phyloP scores from a whole-genome alignment of 2,113 vertebrate species.

The Genyomyrus donnyi region DNA sequence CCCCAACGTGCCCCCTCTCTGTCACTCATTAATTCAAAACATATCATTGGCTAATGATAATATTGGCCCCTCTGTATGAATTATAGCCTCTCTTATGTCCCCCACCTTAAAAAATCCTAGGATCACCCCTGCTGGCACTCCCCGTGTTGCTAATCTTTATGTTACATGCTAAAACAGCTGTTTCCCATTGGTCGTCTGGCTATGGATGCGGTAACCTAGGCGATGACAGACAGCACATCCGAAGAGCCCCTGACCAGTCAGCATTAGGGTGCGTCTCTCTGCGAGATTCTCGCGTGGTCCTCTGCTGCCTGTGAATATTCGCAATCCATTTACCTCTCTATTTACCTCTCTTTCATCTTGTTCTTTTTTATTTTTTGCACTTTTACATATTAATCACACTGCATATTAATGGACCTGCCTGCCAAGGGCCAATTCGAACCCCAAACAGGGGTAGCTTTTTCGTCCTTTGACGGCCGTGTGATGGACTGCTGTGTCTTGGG shows the following conservation, averaged over 20 bases:
- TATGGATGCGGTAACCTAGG: neutral
- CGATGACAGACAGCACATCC: neutral
- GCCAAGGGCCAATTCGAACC: neutral
- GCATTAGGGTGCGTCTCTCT: neutral
- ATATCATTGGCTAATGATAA: neutral
- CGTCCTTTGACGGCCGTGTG: neutral
- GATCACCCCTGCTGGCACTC: neutral
- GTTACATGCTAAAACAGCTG: neutral
- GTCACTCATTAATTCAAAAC: neutral
- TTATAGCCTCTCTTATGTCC: neutral
- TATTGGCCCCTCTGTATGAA: neutral
- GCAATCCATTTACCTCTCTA: neutral
- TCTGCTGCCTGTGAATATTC: neutral
- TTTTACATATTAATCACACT: neutral
- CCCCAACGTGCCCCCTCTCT: neutral
- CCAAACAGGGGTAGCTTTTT: neutral
- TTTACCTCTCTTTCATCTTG: neutral
- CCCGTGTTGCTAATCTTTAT: neutral
- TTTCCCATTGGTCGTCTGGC: neutral
- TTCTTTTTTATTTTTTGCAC: neutral
- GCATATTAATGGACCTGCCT: neutral
- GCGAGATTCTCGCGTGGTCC: neutral
- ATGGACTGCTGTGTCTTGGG: neutral
- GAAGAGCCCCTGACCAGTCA: neutral
- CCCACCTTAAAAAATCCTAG: neutral